Evolutionary conservation across 2,797 vertebrate genomes (phyloP).

Genomic region (Sebastes wilsoni): DNA sequence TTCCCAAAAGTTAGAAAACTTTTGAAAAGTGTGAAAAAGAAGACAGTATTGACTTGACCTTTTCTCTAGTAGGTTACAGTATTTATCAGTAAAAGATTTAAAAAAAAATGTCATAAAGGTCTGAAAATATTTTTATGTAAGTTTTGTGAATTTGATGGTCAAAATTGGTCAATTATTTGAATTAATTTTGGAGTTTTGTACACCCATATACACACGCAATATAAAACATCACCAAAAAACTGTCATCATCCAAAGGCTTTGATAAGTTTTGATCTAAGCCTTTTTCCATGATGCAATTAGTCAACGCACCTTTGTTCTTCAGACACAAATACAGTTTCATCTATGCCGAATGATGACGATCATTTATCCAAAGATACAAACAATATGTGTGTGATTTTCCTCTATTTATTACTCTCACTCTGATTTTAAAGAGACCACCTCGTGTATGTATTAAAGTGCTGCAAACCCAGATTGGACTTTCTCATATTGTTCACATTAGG

Average conservation of each 20-base stretch:
- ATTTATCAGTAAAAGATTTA: too few species aligned
- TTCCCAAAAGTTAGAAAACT: background rate
- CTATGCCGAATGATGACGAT: background rate
- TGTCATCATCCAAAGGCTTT: too few species aligned
- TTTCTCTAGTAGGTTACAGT: too few species aligned
- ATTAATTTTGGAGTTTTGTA: background rate
- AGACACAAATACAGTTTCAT: background rate
- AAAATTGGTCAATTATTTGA: background rate
- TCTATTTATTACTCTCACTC: constrained; percentile 18
- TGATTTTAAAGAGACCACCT: constrained; percentile 50
- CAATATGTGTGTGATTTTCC: background rate
- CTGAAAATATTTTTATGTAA: background rate
- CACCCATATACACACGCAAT: background rate
- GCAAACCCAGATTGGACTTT: constrained; percentile 34
- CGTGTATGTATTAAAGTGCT: constrained; percentile 27
- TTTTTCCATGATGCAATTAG: background rate
- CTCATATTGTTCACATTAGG: constrained; percentile 57
- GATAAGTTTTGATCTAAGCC: background rate
- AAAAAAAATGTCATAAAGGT: background rate
- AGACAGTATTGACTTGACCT: background rate
- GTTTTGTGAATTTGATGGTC: background rate
- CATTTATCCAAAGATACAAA: background rate
- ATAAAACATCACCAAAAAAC: too few species aligned
- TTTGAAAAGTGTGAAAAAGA: background rate
- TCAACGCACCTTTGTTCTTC: background rate